Conservation (phyloP, 2,888 invertebrate genomes). For the Scaptomyza cyrtandrae region DNA sequence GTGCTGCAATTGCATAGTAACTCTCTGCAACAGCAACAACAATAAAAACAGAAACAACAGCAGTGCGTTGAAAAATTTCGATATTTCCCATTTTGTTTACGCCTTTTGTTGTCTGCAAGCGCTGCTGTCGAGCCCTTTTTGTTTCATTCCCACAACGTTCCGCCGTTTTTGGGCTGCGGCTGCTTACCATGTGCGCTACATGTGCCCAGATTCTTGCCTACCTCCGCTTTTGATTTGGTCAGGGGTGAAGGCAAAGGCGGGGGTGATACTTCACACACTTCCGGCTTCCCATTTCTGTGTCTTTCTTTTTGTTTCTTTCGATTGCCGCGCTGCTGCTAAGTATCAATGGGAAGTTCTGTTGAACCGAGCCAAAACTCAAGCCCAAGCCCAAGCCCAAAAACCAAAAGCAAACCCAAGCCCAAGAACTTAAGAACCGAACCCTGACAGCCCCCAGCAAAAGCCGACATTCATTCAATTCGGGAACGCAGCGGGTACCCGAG, state of each 20-base stretch:
- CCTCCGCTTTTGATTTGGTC: slow-evolving; percentile 23
- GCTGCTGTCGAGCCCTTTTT: slow-evolving; percentile 57
- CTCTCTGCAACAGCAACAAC: slow-evolving; percentile 7
- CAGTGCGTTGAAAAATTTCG: slow-evolving; percentile 51
- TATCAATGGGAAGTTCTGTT: slow-evolving; percentile 42
- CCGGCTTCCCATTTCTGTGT: slow-evolving; percentile 47
- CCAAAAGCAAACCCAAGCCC: slow-evolving; percentile 11
- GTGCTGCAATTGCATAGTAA: slow-evolving; percentile 35
- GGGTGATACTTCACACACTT: slow-evolving; percentile 52
- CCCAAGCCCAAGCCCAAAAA: too few relatives aligned
- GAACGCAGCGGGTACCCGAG: slow-evolving; percentile 33
- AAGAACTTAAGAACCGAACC: slow-evolving; percentile 5
- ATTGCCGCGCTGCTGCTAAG: slow-evolving; percentile 35
- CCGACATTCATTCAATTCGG: slow-evolving; percentile 45
- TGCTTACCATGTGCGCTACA: slow-evolving; percentile 58
- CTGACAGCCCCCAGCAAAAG: slow-evolving; percentile 7
- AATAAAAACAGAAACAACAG: not conserved
- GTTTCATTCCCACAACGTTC: slow-evolving; percentile 52
- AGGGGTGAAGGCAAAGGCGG: not conserved
- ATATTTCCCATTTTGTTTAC: slow-evolving; percentile 56
- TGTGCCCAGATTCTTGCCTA: slow-evolving; percentile 55
- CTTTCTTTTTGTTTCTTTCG: slow-evolving; percentile 43
- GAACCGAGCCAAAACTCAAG: slow-evolving; percentile 15
- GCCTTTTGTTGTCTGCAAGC: slow-evolving; percentile 56
- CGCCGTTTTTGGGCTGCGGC: slow-evolving; percentile 17